Evolutionary conservation across 1,140 invertebrate species (phyloP).

Genomic region (Drosophila tropicalis): DNA sequence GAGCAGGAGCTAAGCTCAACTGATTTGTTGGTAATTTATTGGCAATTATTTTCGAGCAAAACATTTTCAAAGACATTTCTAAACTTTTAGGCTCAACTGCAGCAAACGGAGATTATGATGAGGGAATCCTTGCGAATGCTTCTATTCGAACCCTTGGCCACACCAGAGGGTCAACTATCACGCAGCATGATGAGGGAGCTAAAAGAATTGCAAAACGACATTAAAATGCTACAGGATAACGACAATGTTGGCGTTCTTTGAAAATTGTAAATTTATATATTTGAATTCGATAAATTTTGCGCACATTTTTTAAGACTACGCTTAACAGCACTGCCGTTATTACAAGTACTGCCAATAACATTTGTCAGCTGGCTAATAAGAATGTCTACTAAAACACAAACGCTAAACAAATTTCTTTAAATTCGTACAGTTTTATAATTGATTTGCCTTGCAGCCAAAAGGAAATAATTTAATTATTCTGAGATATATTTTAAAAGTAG

Average conservation of each 20-base stretch:
- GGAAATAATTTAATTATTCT: too few species aligned
- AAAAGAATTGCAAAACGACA: conserved; percentile 85
- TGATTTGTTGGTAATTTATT: conserved; percentile 50
- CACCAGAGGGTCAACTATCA: conserved; percentile 89
- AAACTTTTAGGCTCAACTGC: conserved; percentile 82
- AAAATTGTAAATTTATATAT: background rate
- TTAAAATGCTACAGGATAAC: conserved; percentile 71
- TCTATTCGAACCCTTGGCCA: conserved; percentile 87
- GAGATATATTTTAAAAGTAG: too few species aligned
- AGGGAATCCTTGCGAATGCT: conserved; percentile 87
- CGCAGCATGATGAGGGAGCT: conserved; percentile 87
- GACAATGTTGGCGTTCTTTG: conserved; percentile 53
- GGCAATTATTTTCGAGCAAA: background rate
- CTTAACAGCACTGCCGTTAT: too few species aligned
- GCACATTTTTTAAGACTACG: background rate
- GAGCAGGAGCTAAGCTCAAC: conserved; percentile 50
- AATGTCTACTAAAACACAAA: too few species aligned
- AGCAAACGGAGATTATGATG: conserved; percentile 85
- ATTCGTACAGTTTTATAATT: too few species aligned
- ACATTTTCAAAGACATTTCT: background rate
- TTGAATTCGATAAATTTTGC: background rate
- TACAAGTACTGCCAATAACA: too few species aligned
- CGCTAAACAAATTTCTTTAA: too few species aligned
- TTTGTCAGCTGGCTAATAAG: too few species aligned
- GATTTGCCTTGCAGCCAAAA: too few species aligned